These are phyloP conservation scores for Seriola aureovittata DNA, from an alignment of 2,113 vertebrate genomes.

Conservation along the genomic window DNA sequence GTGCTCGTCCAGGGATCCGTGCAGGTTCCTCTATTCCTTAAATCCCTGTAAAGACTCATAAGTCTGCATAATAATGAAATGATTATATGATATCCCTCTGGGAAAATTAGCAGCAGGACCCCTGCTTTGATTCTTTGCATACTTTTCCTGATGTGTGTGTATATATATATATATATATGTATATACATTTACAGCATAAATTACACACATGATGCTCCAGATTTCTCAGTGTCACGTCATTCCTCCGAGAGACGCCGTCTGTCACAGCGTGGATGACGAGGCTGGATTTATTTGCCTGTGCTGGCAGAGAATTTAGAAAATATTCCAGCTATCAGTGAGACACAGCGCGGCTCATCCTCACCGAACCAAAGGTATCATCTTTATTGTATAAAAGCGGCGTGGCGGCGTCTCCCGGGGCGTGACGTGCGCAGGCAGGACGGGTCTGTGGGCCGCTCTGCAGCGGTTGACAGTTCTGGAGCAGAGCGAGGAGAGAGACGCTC, in stretches of 20 bases:
- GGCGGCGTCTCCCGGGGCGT: background rate
- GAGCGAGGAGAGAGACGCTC: background rate
- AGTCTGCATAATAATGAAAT: slow-evolving; percentile 55
- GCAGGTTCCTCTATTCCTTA: slow-evolving; percentile 25
- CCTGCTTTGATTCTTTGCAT: slow-evolving; percentile 4
- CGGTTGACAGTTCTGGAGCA: slow-evolving; percentile 14
- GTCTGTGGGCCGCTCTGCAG: slow-evolving; percentile 8
- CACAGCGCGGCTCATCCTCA: background rate
- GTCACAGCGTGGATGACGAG: slow-evolving; percentile 11
- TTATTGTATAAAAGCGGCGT: background rate
- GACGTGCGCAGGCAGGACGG: background rate
- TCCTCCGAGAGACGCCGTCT: slow-evolving; percentile 32
- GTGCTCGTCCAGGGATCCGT: slow-evolving; percentile 12
- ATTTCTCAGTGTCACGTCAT: slow-evolving; percentile 3
- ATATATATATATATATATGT: background rate
- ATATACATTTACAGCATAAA: slow-evolving; percentile 21
- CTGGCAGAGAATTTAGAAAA: slow-evolving; percentile 26
- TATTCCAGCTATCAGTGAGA: slow-evolving; percentile 14
- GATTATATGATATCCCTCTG: slow-evolving; percentile 23
- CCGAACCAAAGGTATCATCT: background rate
- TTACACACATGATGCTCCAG: slow-evolving; percentile 14
- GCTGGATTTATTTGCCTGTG: slow-evolving; percentile 6
- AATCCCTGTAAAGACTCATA: slow-evolving; percentile 42
- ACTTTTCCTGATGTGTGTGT: background rate
- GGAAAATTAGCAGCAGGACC: slow-evolving; percentile 13